Base-by-base conservation (phyloP, 2,888 invertebrate genomes). In the Heliconius erato region DNA sequence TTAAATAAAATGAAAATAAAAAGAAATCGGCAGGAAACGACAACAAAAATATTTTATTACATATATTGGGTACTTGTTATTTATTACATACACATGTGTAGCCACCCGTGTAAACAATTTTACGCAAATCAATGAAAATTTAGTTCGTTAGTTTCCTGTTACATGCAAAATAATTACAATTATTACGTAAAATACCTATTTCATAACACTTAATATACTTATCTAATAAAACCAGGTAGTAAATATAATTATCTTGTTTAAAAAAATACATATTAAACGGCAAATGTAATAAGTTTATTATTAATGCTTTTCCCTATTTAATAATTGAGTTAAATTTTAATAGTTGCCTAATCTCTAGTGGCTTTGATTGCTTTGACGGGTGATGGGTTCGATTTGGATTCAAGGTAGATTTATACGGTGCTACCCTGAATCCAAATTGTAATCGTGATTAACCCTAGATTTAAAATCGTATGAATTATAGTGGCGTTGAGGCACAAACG, bases 91-190 rank as follows among this genome's bases (percentile, higher is more conserved):
- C 65, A 65, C 28, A 71, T 11, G n/a, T 65, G 26, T 63, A 26
- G 40, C 78, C 80, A 79, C 49, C 67, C 28, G 68, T 49, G 59
- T 74, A 32, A 76, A 79, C 54, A 74, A 83, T 81, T 83, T 83
- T 81, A 81, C 79, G 76, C 49, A 74, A 80, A 83, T 74, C 54
- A 69, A 79, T 79, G 74, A 79, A 69, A 69, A 77, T 68, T 65
- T 32, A 32, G 32, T 32, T 54, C 79, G 77, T 74, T 69, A 26
- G 83, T 81, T 83, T 77, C 65, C 77, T 68, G 77, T 59, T 81
- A 76, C 76, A 68, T 67, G 59, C 54, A 81, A 80, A 44, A 74
- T 69, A 32, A 68, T 76, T 81, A 81, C 35, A 76, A 78, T 78
- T 28, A 78, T 78, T 78, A 49, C 78, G 67, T 78, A 78, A 78